A percentile compares a stretch with the other conserved stretches of the same genome.
These are phyloP conservation scores for Hippoglossus stenolepis DNA, from an alignment of 2,113 vertebrate species.

Conservation along the genomic window DNA sequence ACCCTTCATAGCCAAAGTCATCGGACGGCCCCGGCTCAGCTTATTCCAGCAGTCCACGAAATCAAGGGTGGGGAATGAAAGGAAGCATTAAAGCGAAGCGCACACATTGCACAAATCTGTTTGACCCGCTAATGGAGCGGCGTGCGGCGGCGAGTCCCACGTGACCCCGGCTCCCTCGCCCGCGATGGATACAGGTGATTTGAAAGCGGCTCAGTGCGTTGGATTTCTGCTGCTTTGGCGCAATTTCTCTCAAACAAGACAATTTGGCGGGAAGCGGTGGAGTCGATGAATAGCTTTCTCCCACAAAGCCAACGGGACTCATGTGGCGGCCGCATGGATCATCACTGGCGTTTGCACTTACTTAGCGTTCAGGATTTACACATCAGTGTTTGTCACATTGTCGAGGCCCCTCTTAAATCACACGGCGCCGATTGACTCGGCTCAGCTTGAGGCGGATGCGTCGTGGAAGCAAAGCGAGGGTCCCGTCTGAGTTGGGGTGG, in stretches of 20 bases:
- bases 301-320: too few species aligned
- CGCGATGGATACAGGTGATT: constrained; percentile 56
- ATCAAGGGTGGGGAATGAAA: constrained; percentile 43
- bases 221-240: constrained; percentile 27
- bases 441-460: constrained; percentile 21
- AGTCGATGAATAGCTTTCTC: constrained; percentile 1
- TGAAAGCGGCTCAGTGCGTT: constrained; percentile 20
- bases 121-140: constrained; percentile 48
- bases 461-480: background rate
- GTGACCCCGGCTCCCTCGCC: background rate
- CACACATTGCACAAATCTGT: constrained; percentile 36
- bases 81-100: constrained; percentile 60
- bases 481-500: constrained; percentile 10
- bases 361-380: constrained; percentile 9
- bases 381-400: constrained; percentile 8
- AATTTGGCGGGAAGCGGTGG: constrained; percentile 5
- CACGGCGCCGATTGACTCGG: constrained; percentile 8
- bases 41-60: constrained; percentile 54
- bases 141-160: background rate
- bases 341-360: background rate
- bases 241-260: constrained; percentile 31
- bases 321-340: background rate
- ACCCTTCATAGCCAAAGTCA: constrained; percentile 76
- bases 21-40: constrained; percentile 54
- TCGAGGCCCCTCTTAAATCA: constrained; percentile 21